A percentile compares a stretch with the other conserved stretches of the same genome.
These are phyloP conservation scores for Thecocarcelia acutangulata DNA, from an alignment of 2,888 invertebrate species.

Conservation along the genomic window DNA sequence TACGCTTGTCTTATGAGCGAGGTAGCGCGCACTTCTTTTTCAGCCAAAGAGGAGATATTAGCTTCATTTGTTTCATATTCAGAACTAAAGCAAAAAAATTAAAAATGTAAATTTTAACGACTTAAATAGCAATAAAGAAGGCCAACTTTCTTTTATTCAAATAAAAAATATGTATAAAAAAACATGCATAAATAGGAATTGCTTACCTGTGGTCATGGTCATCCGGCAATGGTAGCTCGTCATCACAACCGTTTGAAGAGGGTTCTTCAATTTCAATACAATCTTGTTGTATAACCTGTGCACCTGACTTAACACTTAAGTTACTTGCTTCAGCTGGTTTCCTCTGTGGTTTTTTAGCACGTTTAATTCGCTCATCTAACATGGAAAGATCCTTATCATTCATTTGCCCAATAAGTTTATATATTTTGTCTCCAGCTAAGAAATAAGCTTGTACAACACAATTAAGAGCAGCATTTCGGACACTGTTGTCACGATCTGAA, in stretches of 20 bases:
- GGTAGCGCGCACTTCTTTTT: constrained; percentile 73
- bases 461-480: constrained; percentile 97
- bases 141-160: background rate
- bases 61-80: constrained; percentile 72
- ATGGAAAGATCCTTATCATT: constrained; percentile 97
- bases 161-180: constrained; percentile 13
- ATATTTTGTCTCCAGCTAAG: constrained; percentile 93
- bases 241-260: constrained; percentile 78
- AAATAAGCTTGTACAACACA: constrained; percentile 95
- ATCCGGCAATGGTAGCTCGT: constrained; percentile 77
- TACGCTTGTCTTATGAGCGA: constrained; percentile 76
- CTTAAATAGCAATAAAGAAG: constrained; percentile 31
- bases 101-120: constrained; percentile 59
- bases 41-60: constrained; percentile 73
- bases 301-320: constrained; percentile 71
- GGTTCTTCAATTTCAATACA: constrained; percentile 81
- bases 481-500: constrained; percentile 96
- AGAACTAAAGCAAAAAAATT: constrained; percentile 74
- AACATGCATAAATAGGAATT: background rate
- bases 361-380: constrained; percentile 97
- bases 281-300: constrained; percentile 78
- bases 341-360: constrained; percentile 87
- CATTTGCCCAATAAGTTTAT: constrained; percentile 95
- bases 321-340: constrained; percentile 76
- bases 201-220: constrained; percentile 72